Evolutionary conservation across 2,888 invertebrate species (phyloP).

Genomic region (Geophilus truncorum): DNA sequence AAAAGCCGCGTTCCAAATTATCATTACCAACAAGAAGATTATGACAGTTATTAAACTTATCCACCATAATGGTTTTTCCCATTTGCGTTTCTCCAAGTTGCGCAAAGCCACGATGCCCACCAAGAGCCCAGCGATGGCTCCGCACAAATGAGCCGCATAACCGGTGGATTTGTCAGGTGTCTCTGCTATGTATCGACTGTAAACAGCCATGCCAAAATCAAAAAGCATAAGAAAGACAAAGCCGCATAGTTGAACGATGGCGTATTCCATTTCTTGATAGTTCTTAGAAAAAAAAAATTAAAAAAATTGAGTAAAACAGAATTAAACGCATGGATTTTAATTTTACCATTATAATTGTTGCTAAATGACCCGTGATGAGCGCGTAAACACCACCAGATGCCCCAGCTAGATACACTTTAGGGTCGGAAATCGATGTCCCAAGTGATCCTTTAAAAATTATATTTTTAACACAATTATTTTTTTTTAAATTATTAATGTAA

Average conservation of each 20-base stretch:
- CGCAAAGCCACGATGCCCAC: slow-evolving; percentile 79
- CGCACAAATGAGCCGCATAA: slow-evolving; percentile 89
- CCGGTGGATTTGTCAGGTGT: slow-evolving; percentile 51
- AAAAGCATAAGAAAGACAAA: slow-evolving; percentile 73
- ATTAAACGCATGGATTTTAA: neutral
- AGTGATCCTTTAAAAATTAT: slow-evolving; percentile 47
- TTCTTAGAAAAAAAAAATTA: slow-evolving; percentile 62
- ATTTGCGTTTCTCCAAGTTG: slow-evolving; percentile 70
- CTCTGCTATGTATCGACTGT: slow-evolving; percentile 74
- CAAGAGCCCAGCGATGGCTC: slow-evolving; percentile 77
- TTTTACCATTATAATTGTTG: slow-evolving; percentile 78
- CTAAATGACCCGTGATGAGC: slow-evolving; percentile 84
- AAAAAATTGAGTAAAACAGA: neutral
- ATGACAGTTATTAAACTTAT: slow-evolving; percentile 66
- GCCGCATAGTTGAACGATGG: slow-evolving; percentile 73
- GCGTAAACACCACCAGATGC: slow-evolving; percentile 96
- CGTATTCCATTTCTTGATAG: slow-evolving; percentile 95
- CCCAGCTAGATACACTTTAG: slow-evolving; percentile 71
- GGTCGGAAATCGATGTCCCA: slow-evolving; percentile 52
- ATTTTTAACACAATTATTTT: neutral
- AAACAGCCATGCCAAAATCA: slow-evolving; percentile 86
- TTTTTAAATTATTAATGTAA: slow-evolving; percentile 36
- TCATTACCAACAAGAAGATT: slow-evolving; percentile 64
- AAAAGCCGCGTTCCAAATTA: slow-evolving; percentile 63
- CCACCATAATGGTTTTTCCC: slow-evolving; percentile 80